Evolutionary conservation across 2,113 vertebrate species (phyloP).

Genomic region (Proteles cristata): DNA sequence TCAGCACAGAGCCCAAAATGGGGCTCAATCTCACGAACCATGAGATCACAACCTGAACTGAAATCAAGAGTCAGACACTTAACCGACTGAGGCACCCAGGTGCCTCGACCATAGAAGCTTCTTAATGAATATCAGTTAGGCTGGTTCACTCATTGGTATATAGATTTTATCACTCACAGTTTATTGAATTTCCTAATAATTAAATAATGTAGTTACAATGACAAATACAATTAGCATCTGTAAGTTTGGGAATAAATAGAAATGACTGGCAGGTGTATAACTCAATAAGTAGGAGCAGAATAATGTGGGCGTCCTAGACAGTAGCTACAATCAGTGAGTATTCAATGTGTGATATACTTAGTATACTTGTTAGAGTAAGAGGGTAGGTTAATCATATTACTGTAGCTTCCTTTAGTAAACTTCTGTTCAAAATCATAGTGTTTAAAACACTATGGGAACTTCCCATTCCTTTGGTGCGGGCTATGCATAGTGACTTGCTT

Average conservation of each 20-base stretch:
- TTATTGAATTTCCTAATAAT: not conserved
- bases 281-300: not conserved
- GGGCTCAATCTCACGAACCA: too few species aligned
- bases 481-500: not conserved
- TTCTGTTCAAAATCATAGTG: not conserved
- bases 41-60: too few species aligned
- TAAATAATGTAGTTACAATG: not conserved
- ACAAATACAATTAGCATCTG: not conserved
- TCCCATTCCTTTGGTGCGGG: not conserved
- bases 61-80: too few species aligned
- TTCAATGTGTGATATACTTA: too few species aligned
- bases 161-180: not conserved
- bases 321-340: not conserved
- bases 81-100: too few species aligned
- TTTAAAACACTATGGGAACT: not conserved
- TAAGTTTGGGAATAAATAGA: not conserved
- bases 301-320: not conserved
- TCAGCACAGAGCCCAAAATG: too few species aligned
- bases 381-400: not conserved
- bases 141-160: not conserved
- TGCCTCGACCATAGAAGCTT: not conserved
- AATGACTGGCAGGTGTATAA: not conserved
- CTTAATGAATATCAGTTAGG: not conserved
- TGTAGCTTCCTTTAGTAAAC: not conserved
- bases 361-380: not conserved